Evolutionary conservation across 1,140 invertebrate genomes (phyloP).

Genomic region (Drosophila parvula): DNA sequence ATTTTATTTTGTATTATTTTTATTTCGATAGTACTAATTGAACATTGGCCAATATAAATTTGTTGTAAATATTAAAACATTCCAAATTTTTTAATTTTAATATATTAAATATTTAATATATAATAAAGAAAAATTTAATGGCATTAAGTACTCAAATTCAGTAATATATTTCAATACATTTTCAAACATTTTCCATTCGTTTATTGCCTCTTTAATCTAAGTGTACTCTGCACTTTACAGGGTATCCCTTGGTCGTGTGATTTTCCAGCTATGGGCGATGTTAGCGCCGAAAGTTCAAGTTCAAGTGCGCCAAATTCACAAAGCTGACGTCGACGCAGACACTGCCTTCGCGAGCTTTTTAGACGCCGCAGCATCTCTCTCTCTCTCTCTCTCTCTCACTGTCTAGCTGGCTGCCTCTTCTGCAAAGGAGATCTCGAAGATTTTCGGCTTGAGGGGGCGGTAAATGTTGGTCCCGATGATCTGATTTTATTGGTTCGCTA

Average conservation of each 20-base stretch:
- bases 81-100: background rate
- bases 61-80: no score
- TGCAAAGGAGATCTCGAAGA: background rate
- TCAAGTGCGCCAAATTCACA: conserved; percentile 58
- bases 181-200: background rate
- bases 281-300: conserved; percentile 58
- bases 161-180: background rate
- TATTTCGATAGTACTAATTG: no score
- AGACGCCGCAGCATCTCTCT: background rate
- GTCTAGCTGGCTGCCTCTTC: background rate
- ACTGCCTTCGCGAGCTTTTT: background rate
- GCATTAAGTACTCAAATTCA: background rate
- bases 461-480: conserved; percentile 1
- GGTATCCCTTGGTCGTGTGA: conserved; percentile 1
- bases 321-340: conserved; percentile 17
- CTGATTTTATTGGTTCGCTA: conserved; percentile 42
- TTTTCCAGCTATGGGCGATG: background rate
- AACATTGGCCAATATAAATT: no score
- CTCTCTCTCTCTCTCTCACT: background rate
- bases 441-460: conserved; percentile 13
- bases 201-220: background rate
- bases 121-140: background rate
- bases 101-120: background rate
- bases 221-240: background rate
- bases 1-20: no score